A percentile compares a stretch with the other conserved stretches of the same genome.
phyloP scores from a whole-genome alignment of 1,140 invertebrate species.

The Glossosoma conforme region DNA sequence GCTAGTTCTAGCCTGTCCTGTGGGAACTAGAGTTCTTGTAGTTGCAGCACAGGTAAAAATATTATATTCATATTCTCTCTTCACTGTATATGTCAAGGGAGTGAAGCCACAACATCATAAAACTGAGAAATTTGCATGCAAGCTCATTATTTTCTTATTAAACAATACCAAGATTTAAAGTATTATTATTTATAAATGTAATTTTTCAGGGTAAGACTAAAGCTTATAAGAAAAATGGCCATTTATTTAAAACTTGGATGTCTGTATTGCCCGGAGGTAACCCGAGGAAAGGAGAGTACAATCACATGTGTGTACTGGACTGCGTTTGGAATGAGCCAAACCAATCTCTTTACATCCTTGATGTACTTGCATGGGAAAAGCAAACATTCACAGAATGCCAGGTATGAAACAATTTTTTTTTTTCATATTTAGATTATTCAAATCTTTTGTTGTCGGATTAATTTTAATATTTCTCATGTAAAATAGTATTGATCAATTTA shows the following conservation, averaged over 20 bases:
- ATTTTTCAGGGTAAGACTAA: conserved; percentile 63
- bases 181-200: no score
- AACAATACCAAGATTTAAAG: no score
- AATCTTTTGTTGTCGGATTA: no score
- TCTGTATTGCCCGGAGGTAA: conserved; percentile 75
- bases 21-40: conserved; percentile 71
- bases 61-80: no score
- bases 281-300: conserved; percentile 34
- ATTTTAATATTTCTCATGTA: no score
- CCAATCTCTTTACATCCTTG: conserved; percentile 71
- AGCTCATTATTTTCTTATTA: conserved; percentile 2
- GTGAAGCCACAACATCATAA: no score
- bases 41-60: conserved; percentile 63
- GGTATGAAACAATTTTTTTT: conserved; percentile 46
- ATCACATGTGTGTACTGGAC: conserved; percentile 61
- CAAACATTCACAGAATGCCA: conserved; percentile 73
- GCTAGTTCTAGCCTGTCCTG: conserved; percentile 78
- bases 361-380: conserved; percentile 78
- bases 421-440: no score
- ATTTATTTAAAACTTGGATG: conserved; percentile 53
- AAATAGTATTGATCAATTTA: no score
- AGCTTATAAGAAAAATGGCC: conserved; percentile 66
- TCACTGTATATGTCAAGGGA: no score
- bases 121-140: no score
- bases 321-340: conserved; percentile 65